phyloP scores from a whole-genome alignment of 2,888 invertebrate genomes.

The Embidobia sp. region DNA sequence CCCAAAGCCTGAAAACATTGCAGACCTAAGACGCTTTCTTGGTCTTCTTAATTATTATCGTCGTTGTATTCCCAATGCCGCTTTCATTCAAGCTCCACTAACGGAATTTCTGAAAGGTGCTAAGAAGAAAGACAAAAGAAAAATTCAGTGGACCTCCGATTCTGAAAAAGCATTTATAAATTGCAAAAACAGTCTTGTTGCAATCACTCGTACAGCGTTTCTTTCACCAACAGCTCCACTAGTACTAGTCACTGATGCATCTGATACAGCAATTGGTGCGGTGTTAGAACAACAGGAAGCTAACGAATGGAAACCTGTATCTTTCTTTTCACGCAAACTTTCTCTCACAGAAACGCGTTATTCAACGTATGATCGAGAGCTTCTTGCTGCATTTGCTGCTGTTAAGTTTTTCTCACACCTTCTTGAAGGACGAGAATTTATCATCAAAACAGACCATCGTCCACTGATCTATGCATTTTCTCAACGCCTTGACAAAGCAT shows the following conservation, averaged over 20 bases:
- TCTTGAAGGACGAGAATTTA: not conserved
- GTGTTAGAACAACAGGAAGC: constrained; percentile 30
- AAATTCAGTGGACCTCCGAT: not conserved
- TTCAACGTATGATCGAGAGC: constrained; percentile 45
- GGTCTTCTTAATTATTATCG: constrained; percentile 13
- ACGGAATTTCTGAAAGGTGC: not conserved
- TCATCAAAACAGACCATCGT: not conserved
- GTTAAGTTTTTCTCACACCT: constrained; percentile 38
- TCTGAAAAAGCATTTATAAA: not conserved
- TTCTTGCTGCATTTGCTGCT: constrained; percentile 14
- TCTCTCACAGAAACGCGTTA: not conserved
- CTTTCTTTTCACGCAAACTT: constrained; percentile 29
- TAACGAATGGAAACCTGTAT: constrained; percentile 25
- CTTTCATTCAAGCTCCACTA: not conserved
- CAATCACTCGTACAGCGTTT: too few relatives aligned
- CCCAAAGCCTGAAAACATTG: not conserved
- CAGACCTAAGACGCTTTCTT: not conserved
- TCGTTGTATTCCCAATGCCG: not conserved
- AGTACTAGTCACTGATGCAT: constrained; percentile 40
- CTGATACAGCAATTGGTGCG: constrained; percentile 36
- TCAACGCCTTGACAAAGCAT: constrained; percentile 37
- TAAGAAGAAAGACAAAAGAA: constrained; percentile 9
- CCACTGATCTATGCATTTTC: constrained; percentile 38
- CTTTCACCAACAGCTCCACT: not conserved
- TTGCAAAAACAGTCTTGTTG: not conserved